Evolutionary conservation across 2,797 vertebrate species (phyloP), one percentile per base, ranked within the genome.

Genomic region (Thalassophryne amazonica): DNA sequence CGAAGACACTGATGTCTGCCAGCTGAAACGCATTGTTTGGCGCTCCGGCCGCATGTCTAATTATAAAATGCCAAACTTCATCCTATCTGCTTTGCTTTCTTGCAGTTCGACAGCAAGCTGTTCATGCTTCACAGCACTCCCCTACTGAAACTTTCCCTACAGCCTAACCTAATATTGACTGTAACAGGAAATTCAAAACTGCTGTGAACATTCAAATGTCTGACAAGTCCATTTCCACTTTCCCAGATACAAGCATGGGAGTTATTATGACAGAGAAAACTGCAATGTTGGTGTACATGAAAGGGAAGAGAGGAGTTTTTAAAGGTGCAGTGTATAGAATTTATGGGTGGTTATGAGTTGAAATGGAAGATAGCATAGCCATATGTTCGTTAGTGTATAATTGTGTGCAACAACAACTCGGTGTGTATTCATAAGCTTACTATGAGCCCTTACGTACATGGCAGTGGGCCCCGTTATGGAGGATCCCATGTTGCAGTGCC

Each of bases 21-120:
- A 46, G 62, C 50, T 73, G 60, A 75, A 80, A 68, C 61, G 61
- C 47, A 72, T 78, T 84, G 83, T 86, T 88, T 83, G 71, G 63
- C 51, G 36, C 53, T 50, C 18, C 13, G 47, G 60, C 64, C 66
- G 86, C 70, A 79, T 86, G 75, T 81, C 75, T 87, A 85, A 89
- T 90, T 87, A 91, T 81, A 76, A 88, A 85, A 86, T 62, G 81
- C 75, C 81, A 90, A 87, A 87, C 80, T 83, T 83, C 59, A 85
- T 89, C 73, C 56, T 62, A 56, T 28, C 55, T 71, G 51, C 16
- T 61, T 64, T 37, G 19, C 21, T 64, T 75, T 78, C 73, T 78
- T 37, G 34, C 70, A 71, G 75, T 73, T 75, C 52, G 81, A 81
- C 77, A 80, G 76, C 57, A 63, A 71, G 29, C 57, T 63, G 60